These are phyloP conservation scores for Styela plicata DNA, from an alignment of 23 tunicate species.

Conservation along the genomic window DNA sequence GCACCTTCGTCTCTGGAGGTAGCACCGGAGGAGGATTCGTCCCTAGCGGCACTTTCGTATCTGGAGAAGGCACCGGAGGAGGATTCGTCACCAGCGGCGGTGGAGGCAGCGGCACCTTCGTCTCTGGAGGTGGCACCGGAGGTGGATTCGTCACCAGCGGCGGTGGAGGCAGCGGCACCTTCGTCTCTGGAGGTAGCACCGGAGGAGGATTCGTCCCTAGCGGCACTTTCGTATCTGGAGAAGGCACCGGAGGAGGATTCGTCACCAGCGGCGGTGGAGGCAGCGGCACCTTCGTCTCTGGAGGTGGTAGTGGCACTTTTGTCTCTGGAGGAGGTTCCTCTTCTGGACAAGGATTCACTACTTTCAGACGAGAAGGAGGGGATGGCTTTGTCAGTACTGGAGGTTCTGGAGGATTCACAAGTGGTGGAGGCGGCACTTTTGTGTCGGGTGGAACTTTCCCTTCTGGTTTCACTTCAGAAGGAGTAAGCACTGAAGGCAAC, in stretches of 20 bases:
- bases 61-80: background rate
- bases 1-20: background rate
- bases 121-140: background rate
- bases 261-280: background rate
- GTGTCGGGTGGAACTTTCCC: too few species aligned
- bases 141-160: background rate
- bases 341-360: too few species aligned
- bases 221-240: background rate
- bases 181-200: background rate
- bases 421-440: too few species aligned
- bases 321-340: too few species aligned
- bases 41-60: background rate
- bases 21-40: background rate
- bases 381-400: too few species aligned
- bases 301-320: too few species aligned
- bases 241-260: background rate
- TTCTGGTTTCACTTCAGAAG: too few species aligned
- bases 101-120: background rate
- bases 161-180: background rate
- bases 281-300: background rate
- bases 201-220: background rate
- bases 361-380: too few species aligned
- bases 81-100: background rate
- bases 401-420: too few species aligned
- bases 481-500: too few species aligned